Evolutionary conservation across 23 tunicate genomes (phyloP), one percentile per base, ranked within the genome.

Genomic region (Trididemnum clinides): DNA sequence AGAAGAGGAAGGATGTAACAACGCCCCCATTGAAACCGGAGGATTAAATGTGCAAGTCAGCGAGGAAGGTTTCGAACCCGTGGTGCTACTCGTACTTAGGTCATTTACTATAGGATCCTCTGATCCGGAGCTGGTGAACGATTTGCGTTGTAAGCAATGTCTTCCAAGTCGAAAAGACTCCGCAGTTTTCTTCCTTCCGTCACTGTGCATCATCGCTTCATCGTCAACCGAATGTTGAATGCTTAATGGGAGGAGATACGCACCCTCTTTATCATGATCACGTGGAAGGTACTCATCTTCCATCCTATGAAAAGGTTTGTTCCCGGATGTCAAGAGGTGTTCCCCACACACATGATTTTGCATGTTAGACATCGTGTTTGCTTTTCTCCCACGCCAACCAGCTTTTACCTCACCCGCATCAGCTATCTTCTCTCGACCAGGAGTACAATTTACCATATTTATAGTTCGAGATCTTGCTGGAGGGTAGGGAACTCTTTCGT

Each of bases 71-170:
- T 91, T 81, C 21, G 96, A 91, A 23, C 88, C 89, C 29, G 87
- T 77, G 76, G 89, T 91, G 64, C 96, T 91, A 35, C 96, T 91
- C n/a, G 85, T 84, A 63, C 96, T 91, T 31, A 82, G 86, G 59
- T 91, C 96, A 38, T 90, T 91, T 2, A 81, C 96, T 18, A 91
- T 86, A 10, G 96, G 90, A 74, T 91, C 96, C 54, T 91, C 96
- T 33, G 96, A 91, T 51, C 88, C 96, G 72, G 90, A 86, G 50
- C 96, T 92, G 66, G 70, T 75, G 34, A 86, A 37, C 0, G 91
- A 87, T 57, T 83, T 57, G 1, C 95, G 82, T n/a, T 59, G 66
- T 25, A 25, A 28, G 20, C 27, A 5, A n/a, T 25, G 5, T 44
- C 54, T 10, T 7, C 15, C 15, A 19, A 28, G 66, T 19, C 22